Evolutionary conservation across 1,140 invertebrate species (phyloP), one percentile per base, ranked within the genome.

Genomic region (Drosophila lini): DNA sequence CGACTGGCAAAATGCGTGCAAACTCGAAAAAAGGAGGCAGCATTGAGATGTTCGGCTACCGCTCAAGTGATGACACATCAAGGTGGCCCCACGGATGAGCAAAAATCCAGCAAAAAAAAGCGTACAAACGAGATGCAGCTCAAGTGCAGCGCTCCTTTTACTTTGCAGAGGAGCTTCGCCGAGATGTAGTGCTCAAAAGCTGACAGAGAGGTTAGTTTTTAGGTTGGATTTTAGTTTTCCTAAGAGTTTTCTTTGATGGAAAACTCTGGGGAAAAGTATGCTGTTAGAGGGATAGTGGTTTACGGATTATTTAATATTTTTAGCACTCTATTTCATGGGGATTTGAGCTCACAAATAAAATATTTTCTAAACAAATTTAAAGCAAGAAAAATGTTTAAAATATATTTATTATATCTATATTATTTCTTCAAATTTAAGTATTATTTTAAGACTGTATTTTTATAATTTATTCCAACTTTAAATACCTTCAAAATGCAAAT

Each of bases 21-120:
- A 13, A 48, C 44, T 38, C 32, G 34, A 34, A 41, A 68, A 44
- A 53, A 68, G 34, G 59, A 53, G 55, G 55, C 62, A 32, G 38
- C 68, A 68, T 81, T 77, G 73, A 63, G 76, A 55, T 75, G 75
- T 80, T 79, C 61, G 59, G 47, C 56, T 82, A 45, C 57, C 47
- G 59, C 71, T 82, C 63, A 70, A 83, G 70, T 80, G 80, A 69
- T 80, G 80, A 80, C 80, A 80, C 81, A 80, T 83, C 76, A 81
- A 78, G 62, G 67, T 81, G 79, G 79, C 67, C 60, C 48, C 65
- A 69, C 47, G 65, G 65, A 48, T 55, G 19, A 55, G 45, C 38
- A 38, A 53, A 55, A 38, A 59, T 45, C 41, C 56, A n/a, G 19
- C 38, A 60, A 31, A 41, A 40, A 61, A 40, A 62, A 16, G 34